phyloP scores from a whole-genome alignment of 2,888 invertebrate species.

The Microplitis deprimator region DNA sequence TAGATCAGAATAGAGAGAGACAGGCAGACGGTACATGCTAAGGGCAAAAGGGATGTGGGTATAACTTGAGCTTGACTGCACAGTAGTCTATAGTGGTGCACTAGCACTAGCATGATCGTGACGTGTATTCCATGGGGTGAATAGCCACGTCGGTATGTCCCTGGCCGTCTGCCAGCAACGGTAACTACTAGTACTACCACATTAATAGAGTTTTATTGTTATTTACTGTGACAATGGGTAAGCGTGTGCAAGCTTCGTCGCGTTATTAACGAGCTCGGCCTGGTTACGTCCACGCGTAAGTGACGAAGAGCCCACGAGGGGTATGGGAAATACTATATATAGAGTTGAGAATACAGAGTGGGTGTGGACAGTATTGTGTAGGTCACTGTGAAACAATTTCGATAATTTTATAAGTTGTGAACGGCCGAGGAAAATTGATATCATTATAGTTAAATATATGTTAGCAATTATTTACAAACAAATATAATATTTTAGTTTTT shows the following conservation, averaged over 20 bases:
- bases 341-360: background rate
- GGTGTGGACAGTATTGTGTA: background rate
- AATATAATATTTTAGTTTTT: background rate
- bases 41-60: background rate
- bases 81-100: background rate
- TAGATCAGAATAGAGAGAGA: background rate
- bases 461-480: background rate
- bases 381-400: background rate
- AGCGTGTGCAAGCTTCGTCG: slow-evolving; percentile 38
- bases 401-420: background rate
- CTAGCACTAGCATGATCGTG: slow-evolving; percentile 16
- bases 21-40: background rate
- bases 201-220: slow-evolving; percentile 71
- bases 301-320: slow-evolving; percentile 39
- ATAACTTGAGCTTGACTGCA: slow-evolving; percentile 12
- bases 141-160: slow-evolving; percentile 61
- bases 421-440: background rate
- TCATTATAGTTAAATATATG: background rate
- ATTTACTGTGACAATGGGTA: slow-evolving; percentile 63
- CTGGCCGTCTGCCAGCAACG: slow-evolving; percentile 64
- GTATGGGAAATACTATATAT: background rate
- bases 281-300: slow-evolving; percentile 40
- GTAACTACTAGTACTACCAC: slow-evolving; percentile 65
- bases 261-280: slow-evolving; percentile 46
- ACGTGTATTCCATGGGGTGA: slow-evolving; percentile 60